A percentile compares a stretch with the other conserved stretches of the same genome.
These are phyloP conservation scores for Mus caroli DNA, from an alignment of 2,797 vertebrate genomes.

Conservation along the genomic window DNA sequence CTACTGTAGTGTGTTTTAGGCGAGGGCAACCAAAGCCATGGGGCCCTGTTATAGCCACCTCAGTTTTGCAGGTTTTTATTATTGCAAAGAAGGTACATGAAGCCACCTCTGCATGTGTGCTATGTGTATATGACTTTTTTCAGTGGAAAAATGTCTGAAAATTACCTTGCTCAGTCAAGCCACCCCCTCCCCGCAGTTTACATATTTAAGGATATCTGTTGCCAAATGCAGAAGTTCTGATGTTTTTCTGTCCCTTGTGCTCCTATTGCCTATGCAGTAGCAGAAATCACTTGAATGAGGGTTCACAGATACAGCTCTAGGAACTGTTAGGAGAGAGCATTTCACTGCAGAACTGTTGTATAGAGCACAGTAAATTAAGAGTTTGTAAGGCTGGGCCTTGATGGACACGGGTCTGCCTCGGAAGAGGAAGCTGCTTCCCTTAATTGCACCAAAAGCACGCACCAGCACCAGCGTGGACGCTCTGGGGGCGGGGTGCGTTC, in stretches of 20 bases:
- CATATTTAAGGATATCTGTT: not conserved
- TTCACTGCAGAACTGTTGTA: not conserved
- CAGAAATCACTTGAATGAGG: not conserved
- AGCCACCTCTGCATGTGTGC: not conserved
- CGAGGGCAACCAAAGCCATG: not conserved
- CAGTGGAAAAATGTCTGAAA: constrained; percentile 27
- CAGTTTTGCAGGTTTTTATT: constrained; percentile 14
- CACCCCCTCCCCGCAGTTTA: not conserved
- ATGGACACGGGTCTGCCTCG: not conserved
- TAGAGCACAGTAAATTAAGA: constrained; percentile 2
- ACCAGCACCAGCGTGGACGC: too few species aligned
- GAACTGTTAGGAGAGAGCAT: not conserved
- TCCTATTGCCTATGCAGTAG: not conserved
- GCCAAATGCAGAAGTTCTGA: not conserved
- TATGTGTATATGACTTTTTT: not conserved
- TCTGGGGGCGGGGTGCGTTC: not conserved
- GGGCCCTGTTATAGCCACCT: not conserved
- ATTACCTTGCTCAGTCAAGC: not conserved
- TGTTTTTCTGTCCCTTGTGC: not conserved
- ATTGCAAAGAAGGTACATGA: not conserved
- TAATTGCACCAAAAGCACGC: constrained; percentile 10
- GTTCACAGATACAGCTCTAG: not conserved
- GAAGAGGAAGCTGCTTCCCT: not conserved
- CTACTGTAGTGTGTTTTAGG: not conserved
- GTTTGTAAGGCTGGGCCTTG: not conserved